Conservation (phyloP, 2,113 vertebrate species). For the Nerophis lumbriciformis region DNA sequence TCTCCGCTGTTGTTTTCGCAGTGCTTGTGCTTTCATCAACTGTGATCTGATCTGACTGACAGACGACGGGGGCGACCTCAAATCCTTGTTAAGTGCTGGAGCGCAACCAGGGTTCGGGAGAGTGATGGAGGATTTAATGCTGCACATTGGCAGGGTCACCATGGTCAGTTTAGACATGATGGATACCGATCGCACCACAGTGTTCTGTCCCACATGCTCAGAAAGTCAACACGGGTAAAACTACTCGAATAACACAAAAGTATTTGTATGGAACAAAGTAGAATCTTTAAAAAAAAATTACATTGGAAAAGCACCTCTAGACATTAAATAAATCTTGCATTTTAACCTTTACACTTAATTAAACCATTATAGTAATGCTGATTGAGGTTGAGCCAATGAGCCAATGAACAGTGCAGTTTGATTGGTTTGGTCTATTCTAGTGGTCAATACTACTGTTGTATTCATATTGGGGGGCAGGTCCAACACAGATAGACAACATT, state of each 20-base stretch:
- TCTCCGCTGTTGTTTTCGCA: conserved; percentile 22
- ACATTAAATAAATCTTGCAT: too few relatives aligned
- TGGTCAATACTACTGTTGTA: too few relatives aligned
- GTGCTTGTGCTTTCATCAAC: conserved; percentile 27
- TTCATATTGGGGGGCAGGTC: too few relatives aligned
- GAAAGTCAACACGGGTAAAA: neutral
- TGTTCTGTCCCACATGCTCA: neutral
- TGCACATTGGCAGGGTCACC: conserved; percentile 19
- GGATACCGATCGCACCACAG: neutral
- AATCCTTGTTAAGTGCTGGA: conserved; percentile 71
- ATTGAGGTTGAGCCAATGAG: too few relatives aligned
- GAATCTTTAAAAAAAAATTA: too few relatives aligned
- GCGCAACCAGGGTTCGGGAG: conserved; percentile 30
- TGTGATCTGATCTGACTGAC: conserved; percentile 48
- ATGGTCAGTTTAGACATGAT: neutral
- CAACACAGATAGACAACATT: too few relatives aligned
- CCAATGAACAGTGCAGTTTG: too few relatives aligned
- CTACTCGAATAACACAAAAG: too few relatives aligned
- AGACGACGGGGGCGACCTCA: conserved; percentile 50
- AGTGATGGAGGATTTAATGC: conserved; percentile 1
- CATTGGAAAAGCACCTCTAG: too few relatives aligned
- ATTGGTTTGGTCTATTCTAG: too few relatives aligned
- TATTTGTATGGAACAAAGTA: neutral
- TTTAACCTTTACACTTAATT: too few relatives aligned
- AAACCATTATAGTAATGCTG: too few relatives aligned